Base-by-base conservation (phyloP, 1,140 invertebrate species). In the Chironomus tepperi region DNA sequence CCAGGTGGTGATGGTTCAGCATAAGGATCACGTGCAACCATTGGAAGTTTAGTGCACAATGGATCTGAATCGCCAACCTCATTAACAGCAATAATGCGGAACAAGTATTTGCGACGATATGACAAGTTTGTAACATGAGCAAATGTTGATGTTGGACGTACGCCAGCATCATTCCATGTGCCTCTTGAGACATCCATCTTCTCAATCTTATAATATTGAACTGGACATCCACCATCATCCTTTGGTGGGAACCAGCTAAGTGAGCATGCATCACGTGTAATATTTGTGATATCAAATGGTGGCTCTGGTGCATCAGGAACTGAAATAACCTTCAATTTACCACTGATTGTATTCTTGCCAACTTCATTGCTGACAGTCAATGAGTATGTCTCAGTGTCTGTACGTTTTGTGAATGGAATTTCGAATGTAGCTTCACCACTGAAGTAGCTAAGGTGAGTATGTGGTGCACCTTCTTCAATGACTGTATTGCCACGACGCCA, bases 161-260 rank as follows among this genome's bases (percentile, higher is more conserved):
- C 94, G 47, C 93, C 93, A 78, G 93, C 95, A 82, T 97, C 94
- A 16, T 93, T 91, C 98, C 97, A 99, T 3, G 94, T 96, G 74
- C 96, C 96, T 76, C 96, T 87, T 1, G 93, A 91, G 0, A 96
- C 86, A 79, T 98, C 97, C 94, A 98, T 98, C 84, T 98, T 99
- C 81, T 99, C 97, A 75, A 99, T 89, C 42, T 98, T 86, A 79
- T 99, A 99, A 81, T 98, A 95, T n/a, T 95, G 84, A 79, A 98
- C 97, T 12, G 95, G 94, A 74, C 91, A 93, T 43, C 95, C 96
- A 76, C 96, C 96, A 82, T 96, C 94, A 79, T 96, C 93, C 70
- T 89, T 84, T 34, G 96, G 93, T 76, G 89, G 81, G 79, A 89
- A 89, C 95, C 95, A 96, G 43, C 89, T 84, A 34, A 98, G 81